Conservation (phyloP, 2,113 vertebrate genomes). For the Thunnus thynnus region DNA sequence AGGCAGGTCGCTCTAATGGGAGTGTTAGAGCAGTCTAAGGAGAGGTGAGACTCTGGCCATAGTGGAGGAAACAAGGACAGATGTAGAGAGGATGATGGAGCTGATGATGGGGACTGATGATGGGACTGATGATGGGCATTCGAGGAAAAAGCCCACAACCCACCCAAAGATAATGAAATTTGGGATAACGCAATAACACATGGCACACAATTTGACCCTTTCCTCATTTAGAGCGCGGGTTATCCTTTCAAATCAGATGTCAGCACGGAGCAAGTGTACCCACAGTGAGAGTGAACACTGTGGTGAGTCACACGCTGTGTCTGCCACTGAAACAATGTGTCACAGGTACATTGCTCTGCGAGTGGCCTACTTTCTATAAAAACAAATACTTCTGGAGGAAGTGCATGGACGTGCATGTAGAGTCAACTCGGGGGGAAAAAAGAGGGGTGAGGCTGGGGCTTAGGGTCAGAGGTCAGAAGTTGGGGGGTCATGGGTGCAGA, state of each 20-base stretch:
- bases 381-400: slow-evolving; percentile 32
- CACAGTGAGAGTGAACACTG: slow-evolving; percentile 25
- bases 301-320: slow-evolving; percentile 57
- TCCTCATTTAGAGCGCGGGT: slow-evolving; percentile 25
- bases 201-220: slow-evolving; percentile 9
- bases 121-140: too few species aligned
- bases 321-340: slow-evolving; percentile 52
- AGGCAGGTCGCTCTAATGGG: slow-evolving; percentile 54
- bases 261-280: slow-evolving; percentile 39
- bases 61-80: slow-evolving; percentile 29
- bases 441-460: neutral
- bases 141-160: neutral
- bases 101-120: neutral
- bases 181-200: slow-evolving; percentile 24
- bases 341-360: slow-evolving; percentile 46
- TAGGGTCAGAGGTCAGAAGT: slow-evolving; percentile 21
- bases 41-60: slow-evolving; percentile 39
- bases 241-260: slow-evolving; percentile 48
- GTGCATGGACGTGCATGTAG: neutral
- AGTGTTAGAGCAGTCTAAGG: slow-evolving; percentile 41
- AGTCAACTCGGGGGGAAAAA: neutral
- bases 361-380: slow-evolving; percentile 68
- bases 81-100: neutral
- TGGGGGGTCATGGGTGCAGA: neutral
- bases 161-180: slow-evolving; percentile 21